These are phyloP conservation scores for Clanis bilineata DNA, from an alignment of 2,888 invertebrate species.

Conservation along the genomic window DNA sequence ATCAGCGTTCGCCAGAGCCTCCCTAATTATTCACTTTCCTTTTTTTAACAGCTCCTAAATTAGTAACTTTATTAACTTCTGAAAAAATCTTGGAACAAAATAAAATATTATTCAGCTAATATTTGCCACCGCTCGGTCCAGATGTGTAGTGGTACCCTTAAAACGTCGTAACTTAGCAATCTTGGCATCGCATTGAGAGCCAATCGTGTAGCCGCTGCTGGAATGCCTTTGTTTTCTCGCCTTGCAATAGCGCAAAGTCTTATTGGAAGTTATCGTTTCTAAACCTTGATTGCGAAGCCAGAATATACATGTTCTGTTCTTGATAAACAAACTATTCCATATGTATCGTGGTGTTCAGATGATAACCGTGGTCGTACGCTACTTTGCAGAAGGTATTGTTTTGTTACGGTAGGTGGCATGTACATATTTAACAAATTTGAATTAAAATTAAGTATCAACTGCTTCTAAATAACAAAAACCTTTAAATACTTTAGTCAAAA, in stretches of 20 bases:
- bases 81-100: background rate
- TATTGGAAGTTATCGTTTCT: constrained; percentile 13
- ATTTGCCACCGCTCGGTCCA: background rate
- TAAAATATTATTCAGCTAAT: background rate
- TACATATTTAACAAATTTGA: too few relatives aligned
- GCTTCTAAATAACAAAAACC: too few relatives aligned
- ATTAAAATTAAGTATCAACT: too few relatives aligned
- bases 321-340: too few relatives aligned
- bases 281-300: background rate
- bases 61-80: too few relatives aligned
- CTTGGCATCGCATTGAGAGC: constrained; percentile 31
- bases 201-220: constrained; percentile 23
- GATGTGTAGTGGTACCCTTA: background rate
- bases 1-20: too few relatives aligned
- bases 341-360: too few relatives aligned
- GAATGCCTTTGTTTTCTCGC: constrained; percentile 23
- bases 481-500: background rate
- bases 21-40: too few relatives aligned
- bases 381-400: too few relatives aligned
- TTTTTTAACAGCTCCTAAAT: background rate
- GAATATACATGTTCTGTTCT: too few relatives aligned
- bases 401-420: too few relatives aligned
- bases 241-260: constrained; percentile 8
- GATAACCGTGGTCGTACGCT: too few relatives aligned
- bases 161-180: constrained; percentile 17